phyloP scores from a whole-genome alignment of 2,888 invertebrate genomes.

The Sphaerophoria taeniata region DNA sequence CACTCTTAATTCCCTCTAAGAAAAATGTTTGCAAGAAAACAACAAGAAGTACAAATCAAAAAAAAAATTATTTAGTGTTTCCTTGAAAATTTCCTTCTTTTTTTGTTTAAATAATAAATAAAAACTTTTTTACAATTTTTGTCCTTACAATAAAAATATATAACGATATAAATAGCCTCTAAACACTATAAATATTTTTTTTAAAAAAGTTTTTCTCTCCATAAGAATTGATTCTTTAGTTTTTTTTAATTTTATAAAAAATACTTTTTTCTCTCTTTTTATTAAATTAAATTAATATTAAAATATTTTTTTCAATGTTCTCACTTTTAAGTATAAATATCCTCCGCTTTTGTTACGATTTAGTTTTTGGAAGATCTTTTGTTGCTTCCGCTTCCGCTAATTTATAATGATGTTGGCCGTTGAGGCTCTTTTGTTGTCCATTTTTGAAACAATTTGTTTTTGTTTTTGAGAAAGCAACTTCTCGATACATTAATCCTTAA shows the following conservation, averaged over 20 bases:
- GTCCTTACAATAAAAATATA: conserved; percentile 75
- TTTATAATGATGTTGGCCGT: conserved; percentile 55
- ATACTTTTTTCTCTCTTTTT: conserved; percentile 63
- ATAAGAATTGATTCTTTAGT: conserved; percentile 63
- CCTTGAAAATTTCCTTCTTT: conserved; percentile 29
- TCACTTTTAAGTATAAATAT: conserved; percentile 62
- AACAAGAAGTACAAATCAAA: conserved; percentile 67
- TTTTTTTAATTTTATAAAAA: conserved; percentile 64
- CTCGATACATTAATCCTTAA: conserved; percentile 65
- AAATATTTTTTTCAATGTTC: conserved; percentile 41
- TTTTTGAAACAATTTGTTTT: conserved; percentile 51
- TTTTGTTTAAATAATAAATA: conserved; percentile 69
- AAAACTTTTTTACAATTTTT: conserved; percentile 69
- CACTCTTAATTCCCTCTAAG: conserved; percentile 61
- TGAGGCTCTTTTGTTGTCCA: conserved; percentile 61
- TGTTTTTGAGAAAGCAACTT: conserved; percentile 63
- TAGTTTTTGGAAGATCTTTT: conserved; percentile 46
- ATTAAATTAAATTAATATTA: conserved; percentile 49
- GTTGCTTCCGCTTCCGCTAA: conserved; percentile 62
- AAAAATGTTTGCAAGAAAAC: conserved; percentile 62
- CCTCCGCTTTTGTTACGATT: conserved; percentile 4
- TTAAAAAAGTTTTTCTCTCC: conserved; percentile 67
- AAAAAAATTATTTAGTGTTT: conserved; percentile 52
- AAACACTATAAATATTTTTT: conserved; percentile 82
- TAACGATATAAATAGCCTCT: conserved; percentile 82